These are phyloP conservation scores for Sterrhoptilus dennistouni DNA, from an alignment of 2,113 vertebrate species.

Conservation along the genomic window DNA sequence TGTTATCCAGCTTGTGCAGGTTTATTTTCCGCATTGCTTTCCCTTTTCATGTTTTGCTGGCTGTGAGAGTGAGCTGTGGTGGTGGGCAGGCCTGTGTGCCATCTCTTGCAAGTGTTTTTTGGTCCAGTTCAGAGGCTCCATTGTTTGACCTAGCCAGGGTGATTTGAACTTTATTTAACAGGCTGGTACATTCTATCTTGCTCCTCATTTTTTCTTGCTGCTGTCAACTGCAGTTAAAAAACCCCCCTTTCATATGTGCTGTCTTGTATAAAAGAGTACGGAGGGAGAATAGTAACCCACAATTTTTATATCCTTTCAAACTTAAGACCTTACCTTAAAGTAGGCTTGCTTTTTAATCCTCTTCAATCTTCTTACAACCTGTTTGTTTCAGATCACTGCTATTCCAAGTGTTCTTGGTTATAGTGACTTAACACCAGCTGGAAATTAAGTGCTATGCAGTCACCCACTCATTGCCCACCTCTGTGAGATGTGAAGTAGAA, in stretches of 20 bases:
- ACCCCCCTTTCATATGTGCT: accelerated
- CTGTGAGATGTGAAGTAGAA: neutral
- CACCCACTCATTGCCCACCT: neutral
- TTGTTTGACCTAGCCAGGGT: neutral
- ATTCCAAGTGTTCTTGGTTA: neutral
- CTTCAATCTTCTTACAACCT: neutral
- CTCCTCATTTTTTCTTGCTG: neutral
- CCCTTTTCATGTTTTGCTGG: neutral
- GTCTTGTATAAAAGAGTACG: neutral
- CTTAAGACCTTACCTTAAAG: neutral
- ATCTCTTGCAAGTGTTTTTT: neutral
- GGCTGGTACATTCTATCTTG: neutral
- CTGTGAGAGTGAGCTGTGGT: neutral
- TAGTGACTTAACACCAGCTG: neutral
- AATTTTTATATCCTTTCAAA: neutral
- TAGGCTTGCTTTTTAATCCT: neutral
- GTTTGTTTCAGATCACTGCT: neutral
- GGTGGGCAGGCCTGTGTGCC: neutral
- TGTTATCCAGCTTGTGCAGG: neutral
- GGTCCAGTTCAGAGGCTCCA: neutral
- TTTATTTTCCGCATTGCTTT: neutral
- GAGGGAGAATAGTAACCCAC: neutral
- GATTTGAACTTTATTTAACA: neutral
- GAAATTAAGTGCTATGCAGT: neutral
- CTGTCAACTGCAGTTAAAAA: neutral